Evolutionary conservation across 2,888 invertebrate genomes (phyloP), one percentile per base, ranked within the genome.

Genomic region (Hesperia comma): DNA sequence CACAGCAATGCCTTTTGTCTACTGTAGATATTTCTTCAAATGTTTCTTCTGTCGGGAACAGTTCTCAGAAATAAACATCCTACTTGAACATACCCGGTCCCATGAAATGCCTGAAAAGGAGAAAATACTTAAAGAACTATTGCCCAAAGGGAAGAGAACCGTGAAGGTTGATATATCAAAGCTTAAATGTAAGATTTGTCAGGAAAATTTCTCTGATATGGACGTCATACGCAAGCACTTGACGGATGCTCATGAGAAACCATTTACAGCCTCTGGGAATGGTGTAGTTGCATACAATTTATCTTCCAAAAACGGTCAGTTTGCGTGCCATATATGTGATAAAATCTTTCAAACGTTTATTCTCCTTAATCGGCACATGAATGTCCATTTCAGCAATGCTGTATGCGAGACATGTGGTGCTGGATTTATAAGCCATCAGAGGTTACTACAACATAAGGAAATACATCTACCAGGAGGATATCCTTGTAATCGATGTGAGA

Each of bases 391-490:
- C 12, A 85, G 81, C 46, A 89, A 88, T 19, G 87, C 84, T 0
- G 84, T 89, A 0, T 90, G 89, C 58, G 88, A 90, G 19, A 83
- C 85, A 0, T 90, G 90, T 41, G 90, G 87, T 0, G 81, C 86
- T 1, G 85, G 86, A 0, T 90, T 90, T 54, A 84, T 88, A 84
- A 86, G 87, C 0, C 81, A 87, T 62, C 86, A 86, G 60, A 72
- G 89, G 0, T 61, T 90, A 12, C 74, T 86, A 61, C 86, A 87
- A 68, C 89, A 90, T 58, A 85, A 86, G 72, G 86, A 86, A 70
- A 88, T 86, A 4, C 89, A 89, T 60, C 71, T 78, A 1, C 84
- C 87, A 0, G 87, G 88, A 0, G 86, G 85, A 0, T 81, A 86
- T 46, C 84, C 87, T 3, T 93, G 93, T 70, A 81, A 78, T 0